Conservation (phyloP, 2,888 invertebrate genomes). For the Eledone cirrhosa region DNA sequence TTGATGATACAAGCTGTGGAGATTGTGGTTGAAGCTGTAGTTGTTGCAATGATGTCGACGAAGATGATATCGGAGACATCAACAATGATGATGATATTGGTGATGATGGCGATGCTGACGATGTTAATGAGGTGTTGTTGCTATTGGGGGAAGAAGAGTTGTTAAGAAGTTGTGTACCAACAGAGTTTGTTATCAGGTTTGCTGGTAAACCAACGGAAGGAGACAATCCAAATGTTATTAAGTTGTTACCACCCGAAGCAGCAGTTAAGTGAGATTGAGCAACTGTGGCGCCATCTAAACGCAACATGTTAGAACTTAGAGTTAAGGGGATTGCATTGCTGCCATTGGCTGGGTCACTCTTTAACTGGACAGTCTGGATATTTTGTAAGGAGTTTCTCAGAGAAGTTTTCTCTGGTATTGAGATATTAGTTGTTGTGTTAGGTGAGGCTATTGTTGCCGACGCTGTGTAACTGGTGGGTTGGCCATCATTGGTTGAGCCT, state of each 20-base stretch:
- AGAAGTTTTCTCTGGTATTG: background rate
- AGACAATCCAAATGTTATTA: slow-evolving; percentile 8
- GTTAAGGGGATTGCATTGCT: background rate
- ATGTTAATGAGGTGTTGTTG: background rate
- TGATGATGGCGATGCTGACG: background rate
- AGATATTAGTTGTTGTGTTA: background rate
- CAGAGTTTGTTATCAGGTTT: background rate
- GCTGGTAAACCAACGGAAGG: background rate
- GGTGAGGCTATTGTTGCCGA: too few relatives aligned
- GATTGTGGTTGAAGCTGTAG: too few relatives aligned
- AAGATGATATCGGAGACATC: too few relatives aligned
- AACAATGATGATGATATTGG: too few relatives aligned
- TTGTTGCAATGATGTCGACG: too few relatives aligned
- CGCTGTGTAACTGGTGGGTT: background rate
- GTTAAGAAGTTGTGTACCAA: background rate
- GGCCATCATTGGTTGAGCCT: background rate
- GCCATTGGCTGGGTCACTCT: too few relatives aligned
- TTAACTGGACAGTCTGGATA: too few relatives aligned
- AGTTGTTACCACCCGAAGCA: background rate
- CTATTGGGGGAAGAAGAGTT: background rate
- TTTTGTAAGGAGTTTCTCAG: background rate
- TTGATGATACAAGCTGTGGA: too few relatives aligned
- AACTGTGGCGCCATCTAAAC: background rate
- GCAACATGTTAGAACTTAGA: background rate
- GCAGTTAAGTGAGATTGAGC: background rate